Conservation (phyloP, 1,140 invertebrate genomes). For the Drosophila nannoptera region DNA sequence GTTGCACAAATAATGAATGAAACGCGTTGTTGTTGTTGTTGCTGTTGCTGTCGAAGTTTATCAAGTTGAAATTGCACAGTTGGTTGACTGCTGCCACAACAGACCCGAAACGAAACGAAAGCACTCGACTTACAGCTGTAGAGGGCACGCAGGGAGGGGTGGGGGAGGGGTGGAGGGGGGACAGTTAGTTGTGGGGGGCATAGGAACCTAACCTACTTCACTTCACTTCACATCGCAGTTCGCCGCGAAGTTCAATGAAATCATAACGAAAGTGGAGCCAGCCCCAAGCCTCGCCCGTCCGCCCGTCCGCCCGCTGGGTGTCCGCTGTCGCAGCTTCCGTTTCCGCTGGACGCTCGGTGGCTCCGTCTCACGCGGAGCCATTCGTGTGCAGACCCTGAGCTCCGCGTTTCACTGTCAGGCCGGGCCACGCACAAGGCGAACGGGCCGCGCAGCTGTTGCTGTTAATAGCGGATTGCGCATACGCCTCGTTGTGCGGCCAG, state of each 20-base stretch:
- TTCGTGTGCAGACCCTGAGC: slow-evolving; percentile 32
- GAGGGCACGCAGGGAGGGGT: not conserved
- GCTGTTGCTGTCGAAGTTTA: slow-evolving; percentile 43
- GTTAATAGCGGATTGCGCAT: slow-evolving; percentile 64
- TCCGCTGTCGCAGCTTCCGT: not conserved
- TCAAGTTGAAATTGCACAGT: slow-evolving; percentile 59
- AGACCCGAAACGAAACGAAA: slow-evolving; percentile 14
- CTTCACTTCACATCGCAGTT: not conserved
- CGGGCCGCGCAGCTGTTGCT: slow-evolving; percentile 49
- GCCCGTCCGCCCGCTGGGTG: not conserved
- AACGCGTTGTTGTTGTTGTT: slow-evolving; percentile 29
- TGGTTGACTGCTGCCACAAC: slow-evolving; percentile 52
- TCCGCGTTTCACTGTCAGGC: slow-evolving; percentile 34
- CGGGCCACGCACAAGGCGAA: slow-evolving; percentile 34
- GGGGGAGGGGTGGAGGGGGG: too few species aligned
- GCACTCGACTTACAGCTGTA: slow-evolving; percentile 5
- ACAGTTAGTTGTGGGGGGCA: too few species aligned
- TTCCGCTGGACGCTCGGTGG: slow-evolving; percentile 6
- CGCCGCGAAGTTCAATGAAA: slow-evolving; percentile 5
- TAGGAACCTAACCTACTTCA: not conserved
- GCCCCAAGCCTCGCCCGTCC: not conserved
- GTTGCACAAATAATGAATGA: slow-evolving; percentile 20
- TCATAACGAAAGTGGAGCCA: slow-evolving; percentile 1
- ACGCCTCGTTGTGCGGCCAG: slow-evolving; percentile 71
- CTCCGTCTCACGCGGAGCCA: not conserved